Evolutionary conservation across 1,140 invertebrate genomes (phyloP), one percentile per base, ranked within the genome.

Genomic region (Ceratosolen fusciceps): DNA sequence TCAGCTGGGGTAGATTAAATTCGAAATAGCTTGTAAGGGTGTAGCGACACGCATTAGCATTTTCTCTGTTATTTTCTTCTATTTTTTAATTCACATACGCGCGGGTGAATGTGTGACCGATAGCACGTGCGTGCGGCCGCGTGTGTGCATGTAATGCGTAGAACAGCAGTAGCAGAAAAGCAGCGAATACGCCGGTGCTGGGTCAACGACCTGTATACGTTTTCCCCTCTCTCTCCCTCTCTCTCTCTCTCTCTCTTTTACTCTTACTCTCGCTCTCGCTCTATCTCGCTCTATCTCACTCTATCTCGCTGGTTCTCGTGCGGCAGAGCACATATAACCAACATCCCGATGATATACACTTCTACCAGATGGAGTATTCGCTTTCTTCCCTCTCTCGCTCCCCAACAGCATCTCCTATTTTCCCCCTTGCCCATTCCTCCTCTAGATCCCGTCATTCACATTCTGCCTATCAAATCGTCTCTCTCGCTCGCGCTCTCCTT

Each of bases 121-220:
- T 34, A 1, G 3, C 21, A 12, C 19, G 37, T 29, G 0, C 5
- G 37, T 12, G 34, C 21, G 37, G 16, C 31, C 5, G 39, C 14
- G 73, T 68, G 43, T 56, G 52, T 2, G 29, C 19, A n/a, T 56
- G 52, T 39, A 43, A 60, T 34, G 56, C 2, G 83, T 80, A 82
- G 84, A 10, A 16, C 65, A 29, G 70, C 54, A 65, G 56, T 43
- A 52, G 56, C 70, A 47, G 54, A 29, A 67, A 37, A 52, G 67
- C 67, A 71, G 76, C 39, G 56, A 60, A 37, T 47, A 87, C 26
- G 60, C 43, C 62, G 34, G 85, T 84, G 83, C 83, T 83, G 74
- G 88, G 87, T 89, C 88, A 85, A 87, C 83, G 88, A 88, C 87
- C 88, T 87, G 88, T 88, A 87, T 89, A 86, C 29, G 71, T 24